These are phyloP conservation scores for Micromussa lordhowensis DNA, from an alignment of 92 coral and sea anemone species.

Conservation along the genomic window DNA sequence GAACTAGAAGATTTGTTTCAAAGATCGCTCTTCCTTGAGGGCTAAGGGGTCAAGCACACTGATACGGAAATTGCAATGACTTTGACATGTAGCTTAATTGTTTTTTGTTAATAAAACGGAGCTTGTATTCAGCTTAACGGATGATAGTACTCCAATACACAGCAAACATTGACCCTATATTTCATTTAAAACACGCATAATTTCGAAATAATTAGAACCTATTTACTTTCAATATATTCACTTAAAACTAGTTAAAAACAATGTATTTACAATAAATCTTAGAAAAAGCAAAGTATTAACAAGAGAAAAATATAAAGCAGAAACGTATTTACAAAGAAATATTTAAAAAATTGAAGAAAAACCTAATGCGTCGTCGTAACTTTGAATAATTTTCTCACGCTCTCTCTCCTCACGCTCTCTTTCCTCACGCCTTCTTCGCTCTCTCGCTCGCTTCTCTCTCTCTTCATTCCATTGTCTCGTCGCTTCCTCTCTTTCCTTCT, in stretches of 20 bases:
- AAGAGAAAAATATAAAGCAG: neutral
- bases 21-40: neutral
- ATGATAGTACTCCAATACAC: neutral
- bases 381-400: neutral
- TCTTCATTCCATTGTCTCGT: neutral
- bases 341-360: no score
- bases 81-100: neutral
- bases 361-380: neutral
- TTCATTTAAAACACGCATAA: neutral
- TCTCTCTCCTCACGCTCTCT: neutral
- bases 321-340: neutral
- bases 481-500: neutral
- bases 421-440: neutral
- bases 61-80: neutral
- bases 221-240: no score
- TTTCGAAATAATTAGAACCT: neutral
- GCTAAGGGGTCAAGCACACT: neutral
- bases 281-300: neutral
- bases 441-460: neutral
- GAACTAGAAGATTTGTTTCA: no score
- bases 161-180: neutral
- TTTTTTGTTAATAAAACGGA: neutral
- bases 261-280: no score
- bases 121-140: neutral
- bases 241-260: no score